phyloP scores from a whole-genome alignment of 2,888 invertebrate genomes.

The Cerceris ruficornis region DNA sequence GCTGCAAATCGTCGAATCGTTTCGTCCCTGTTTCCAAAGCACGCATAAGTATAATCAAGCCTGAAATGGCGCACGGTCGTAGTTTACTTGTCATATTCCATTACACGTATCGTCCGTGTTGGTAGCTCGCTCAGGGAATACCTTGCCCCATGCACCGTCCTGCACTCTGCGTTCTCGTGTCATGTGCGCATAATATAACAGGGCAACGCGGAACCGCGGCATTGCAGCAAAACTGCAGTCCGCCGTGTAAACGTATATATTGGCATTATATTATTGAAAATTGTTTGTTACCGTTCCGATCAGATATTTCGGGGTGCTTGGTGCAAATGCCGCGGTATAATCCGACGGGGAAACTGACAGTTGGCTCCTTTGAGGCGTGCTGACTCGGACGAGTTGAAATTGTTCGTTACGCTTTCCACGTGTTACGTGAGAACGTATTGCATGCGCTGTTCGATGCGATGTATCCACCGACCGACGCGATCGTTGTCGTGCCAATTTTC shows the following conservation, averaged over 20 bases:
- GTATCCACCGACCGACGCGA: too few relatives aligned
- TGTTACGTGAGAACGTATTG: too few relatives aligned
- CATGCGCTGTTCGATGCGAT: too few relatives aligned
- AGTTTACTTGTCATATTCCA: constrained; percentile 38
- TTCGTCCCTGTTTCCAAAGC: constrained; percentile 11
- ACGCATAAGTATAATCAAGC: constrained; percentile 9
- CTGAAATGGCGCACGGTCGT: background rate
- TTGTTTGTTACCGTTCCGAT: constrained; percentile 51
- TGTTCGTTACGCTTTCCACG: background rate
- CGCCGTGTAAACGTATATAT: constrained; percentile 42
- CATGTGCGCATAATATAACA: constrained; percentile 52
- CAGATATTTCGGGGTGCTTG: constrained; percentile 19
- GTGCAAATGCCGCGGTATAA: constrained; percentile 33
- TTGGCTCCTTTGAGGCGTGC: constrained; percentile 40
- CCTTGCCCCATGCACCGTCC: background rate
- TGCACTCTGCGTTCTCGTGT: constrained; percentile 25
- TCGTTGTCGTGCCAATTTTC: too few relatives aligned
- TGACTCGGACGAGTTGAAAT: background rate
- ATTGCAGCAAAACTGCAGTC: constrained; percentile 60
- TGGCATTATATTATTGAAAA: constrained; percentile 60
- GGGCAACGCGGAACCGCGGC: constrained; percentile 52
- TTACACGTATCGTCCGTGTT: constrained; percentile 18
- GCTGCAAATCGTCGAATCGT: constrained; percentile 23
- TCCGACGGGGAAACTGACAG: constrained; percentile 44
- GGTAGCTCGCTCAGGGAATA: constrained; percentile 12